Percentiles rank a stretch among this genome's conserved stretches.
Conservation (phyloP, 2,113 vertebrate species). For the Panurus biarmicus region DNA sequence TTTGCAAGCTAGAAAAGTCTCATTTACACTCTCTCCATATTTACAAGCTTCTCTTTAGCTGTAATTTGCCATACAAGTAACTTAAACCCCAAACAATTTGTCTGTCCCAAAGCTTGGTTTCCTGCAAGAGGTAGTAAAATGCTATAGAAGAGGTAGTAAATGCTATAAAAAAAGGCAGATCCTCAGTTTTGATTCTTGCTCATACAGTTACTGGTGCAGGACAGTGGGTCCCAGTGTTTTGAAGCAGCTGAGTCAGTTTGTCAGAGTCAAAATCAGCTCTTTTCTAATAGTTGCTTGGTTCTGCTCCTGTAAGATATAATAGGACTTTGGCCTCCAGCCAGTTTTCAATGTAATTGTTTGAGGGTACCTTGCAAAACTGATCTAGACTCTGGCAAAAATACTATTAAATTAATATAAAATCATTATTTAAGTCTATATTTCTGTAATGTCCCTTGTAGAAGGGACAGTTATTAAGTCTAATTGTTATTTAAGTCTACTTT, state of each 20-base stretch:
- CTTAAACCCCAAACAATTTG: neutral
- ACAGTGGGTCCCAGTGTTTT: neutral
- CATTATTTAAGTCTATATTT: neutral
- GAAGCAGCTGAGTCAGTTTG: neutral
- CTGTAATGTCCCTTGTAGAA: neutral
- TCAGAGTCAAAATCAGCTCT: neutral
- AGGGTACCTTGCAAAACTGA: neutral
- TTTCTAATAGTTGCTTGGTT: neutral
- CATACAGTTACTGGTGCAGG: neutral
- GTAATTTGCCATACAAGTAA: neutral
- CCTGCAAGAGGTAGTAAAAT: neutral
- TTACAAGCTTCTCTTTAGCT: neutral
- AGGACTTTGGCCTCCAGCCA: neutral
- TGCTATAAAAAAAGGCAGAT: neutral
- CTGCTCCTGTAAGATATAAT: neutral
- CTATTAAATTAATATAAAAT: neutral
- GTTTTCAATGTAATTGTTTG: neutral
- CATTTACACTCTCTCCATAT: neutral
- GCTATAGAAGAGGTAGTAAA: neutral
- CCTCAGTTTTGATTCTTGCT: neutral
- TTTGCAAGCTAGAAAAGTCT: neutral
- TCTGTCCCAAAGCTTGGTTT: neutral
- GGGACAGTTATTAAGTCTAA: too few relatives aligned
- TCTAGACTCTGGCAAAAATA: neutral
- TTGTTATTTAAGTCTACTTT: neutral